A percentile compares a stretch with the other conserved stretches of the same genome.
Evolutionary conservation across 2,888 invertebrate genomes (phyloP).

Genomic region (Drosophila austrosaltans): DNA sequence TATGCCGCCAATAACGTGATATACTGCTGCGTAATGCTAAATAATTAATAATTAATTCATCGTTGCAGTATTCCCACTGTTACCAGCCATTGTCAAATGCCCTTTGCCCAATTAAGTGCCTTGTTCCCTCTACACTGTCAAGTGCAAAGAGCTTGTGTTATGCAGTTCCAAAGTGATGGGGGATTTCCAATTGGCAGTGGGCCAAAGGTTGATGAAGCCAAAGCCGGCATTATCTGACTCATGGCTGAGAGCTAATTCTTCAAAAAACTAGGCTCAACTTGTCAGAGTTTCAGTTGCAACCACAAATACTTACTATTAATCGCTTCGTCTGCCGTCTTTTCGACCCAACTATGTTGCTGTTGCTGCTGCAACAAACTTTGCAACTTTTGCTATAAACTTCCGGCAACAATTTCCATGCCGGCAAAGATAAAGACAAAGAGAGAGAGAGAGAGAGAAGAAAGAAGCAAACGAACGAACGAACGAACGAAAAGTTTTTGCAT

Average conservation of each 20-base stretch:
- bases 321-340: slow-evolving; percentile 56
- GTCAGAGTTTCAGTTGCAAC: slow-evolving; percentile 34
- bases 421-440: slow-evolving; percentile 26
- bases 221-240: slow-evolving; percentile 31
- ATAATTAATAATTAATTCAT: slow-evolving; percentile 18
- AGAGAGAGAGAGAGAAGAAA: slow-evolving; percentile 4
- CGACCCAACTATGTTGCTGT: background rate
- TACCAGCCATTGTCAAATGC: slow-evolving; percentile 56
- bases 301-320: slow-evolving; percentile 59
- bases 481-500: slow-evolving; percentile 66
- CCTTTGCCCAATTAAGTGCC: slow-evolving; percentile 67
- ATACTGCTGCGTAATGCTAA: slow-evolving; percentile 23
- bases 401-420: slow-evolving; percentile 63
- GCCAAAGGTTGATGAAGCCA: background rate
- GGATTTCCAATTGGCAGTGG: slow-evolving; percentile 29
- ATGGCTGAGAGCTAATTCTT: slow-evolving; percentile 35
- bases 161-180: slow-evolving; percentile 5
- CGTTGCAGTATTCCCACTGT: slow-evolving; percentile 25
- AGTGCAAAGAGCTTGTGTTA: slow-evolving; percentile 37
- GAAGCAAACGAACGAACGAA: slow-evolving; percentile 38
- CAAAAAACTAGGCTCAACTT: slow-evolving; percentile 33
- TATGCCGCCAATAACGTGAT: background rate
- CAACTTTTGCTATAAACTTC: slow-evolving; percentile 67
- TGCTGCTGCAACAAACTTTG: slow-evolving; percentile 55
- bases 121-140: slow-evolving; percentile 27